phyloP scores from a whole-genome alignment of 2,113 vertebrate genomes.

The Morone chrysops region DNA sequence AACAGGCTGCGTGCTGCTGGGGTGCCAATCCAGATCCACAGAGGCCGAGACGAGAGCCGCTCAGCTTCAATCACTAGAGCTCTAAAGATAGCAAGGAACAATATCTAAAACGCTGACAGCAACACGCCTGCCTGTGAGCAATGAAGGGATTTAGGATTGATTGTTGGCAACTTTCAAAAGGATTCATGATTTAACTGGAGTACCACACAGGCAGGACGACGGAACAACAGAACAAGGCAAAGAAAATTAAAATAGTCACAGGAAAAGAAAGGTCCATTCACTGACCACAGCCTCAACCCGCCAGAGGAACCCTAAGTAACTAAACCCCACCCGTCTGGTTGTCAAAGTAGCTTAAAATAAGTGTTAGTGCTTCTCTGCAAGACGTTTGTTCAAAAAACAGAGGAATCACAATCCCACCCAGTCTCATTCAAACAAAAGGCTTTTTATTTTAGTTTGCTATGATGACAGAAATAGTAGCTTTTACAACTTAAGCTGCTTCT shows the following conservation, averaged over 20 bases:
- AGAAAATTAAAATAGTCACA: not conserved
- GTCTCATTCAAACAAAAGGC: not conserved
- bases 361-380: not conserved
- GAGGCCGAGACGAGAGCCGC: not conserved
- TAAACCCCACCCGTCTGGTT: conserved; percentile 23
- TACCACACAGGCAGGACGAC: not conserved
- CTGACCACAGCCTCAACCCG: not conserved
- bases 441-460: not conserved
- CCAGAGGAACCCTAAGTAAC: not conserved
- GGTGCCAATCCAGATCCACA: conserved; percentile 46
- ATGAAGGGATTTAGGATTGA: not conserved
- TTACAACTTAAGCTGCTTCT: not conserved
- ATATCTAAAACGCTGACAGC: not conserved
- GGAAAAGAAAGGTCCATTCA: conserved; percentile 7
- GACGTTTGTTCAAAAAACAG: not conserved
- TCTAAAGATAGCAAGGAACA: conserved; percentile 35
- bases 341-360: conserved; percentile 10
- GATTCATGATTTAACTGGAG: not conserved
- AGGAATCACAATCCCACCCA: not conserved
- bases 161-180: not conserved
- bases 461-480: not conserved
- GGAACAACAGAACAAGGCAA: not conserved
- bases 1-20: conserved; percentile 40
- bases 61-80: not conserved
- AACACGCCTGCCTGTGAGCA: not conserved